Evolutionary conservation across 2,113 vertebrate species (phyloP).

Genomic region (Etheostoma spectabile): DNA sequence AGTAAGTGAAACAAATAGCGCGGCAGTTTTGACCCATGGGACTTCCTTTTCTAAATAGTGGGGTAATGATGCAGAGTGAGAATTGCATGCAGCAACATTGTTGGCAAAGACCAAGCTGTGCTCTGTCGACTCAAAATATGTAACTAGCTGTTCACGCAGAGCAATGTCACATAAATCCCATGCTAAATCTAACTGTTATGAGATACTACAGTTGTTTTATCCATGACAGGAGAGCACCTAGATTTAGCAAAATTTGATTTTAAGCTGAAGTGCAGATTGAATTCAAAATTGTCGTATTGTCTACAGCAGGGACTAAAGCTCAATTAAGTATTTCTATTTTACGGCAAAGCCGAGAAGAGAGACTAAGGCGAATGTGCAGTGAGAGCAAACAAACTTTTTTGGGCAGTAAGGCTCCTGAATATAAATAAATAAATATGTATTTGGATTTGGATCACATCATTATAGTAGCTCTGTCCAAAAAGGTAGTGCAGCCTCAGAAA

Average conservation of each 20-base stretch:
- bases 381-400: too few relatives aligned
- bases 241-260: background rate
- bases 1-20: conserved; percentile 71
- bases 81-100: conserved; percentile 69
- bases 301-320: background rate
- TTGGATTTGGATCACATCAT: too few relatives aligned
- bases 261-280: background rate
- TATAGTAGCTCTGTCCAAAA: too few relatives aligned
- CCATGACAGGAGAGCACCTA: background rate
- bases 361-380: too few relatives aligned
- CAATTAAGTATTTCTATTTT: background rate
- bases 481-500: too few relatives aligned
- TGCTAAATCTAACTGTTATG: conserved; percentile 44
- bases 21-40: conserved; percentile 67
- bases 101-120: conserved; percentile 65
- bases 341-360: too few relatives aligned
- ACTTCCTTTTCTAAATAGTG: conserved; percentile 51
- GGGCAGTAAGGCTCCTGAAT: too few relatives aligned
- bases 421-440: too few relatives aligned
- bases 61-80: conserved; percentile 73
- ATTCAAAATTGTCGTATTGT: background rate
- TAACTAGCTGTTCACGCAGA: conserved; percentile 56
- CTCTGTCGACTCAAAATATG: conserved; percentile 73
- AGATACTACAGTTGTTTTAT: conserved; percentile 16
- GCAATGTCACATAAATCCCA: conserved; percentile 49